These are phyloP conservation scores for Trachelus tabidus DNA, from an alignment of 2,888 invertebrate species.

Conservation along the genomic window DNA sequence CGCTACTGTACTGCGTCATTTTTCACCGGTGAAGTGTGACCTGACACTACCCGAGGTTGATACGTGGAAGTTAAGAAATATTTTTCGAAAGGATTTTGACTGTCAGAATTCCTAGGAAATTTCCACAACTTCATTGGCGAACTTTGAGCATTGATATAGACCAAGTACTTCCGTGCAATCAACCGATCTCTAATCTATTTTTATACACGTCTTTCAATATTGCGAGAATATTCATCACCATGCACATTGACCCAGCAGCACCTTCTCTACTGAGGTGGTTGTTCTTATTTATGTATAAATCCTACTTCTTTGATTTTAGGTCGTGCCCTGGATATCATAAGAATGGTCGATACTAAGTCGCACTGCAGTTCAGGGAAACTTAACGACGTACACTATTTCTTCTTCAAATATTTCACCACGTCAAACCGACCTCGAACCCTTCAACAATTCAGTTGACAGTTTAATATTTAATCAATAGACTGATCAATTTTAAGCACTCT, in stretches of 20 bases:
- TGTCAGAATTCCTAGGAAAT: not conserved
- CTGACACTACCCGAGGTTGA: not conserved
- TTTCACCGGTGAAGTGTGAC: conserved; percentile 3
- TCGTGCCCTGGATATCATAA: not conserved
- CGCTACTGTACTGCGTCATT: conserved; percentile 57
- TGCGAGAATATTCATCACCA: not conserved
- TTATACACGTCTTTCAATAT: not conserved
- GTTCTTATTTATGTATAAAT: not conserved
- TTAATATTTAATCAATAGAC: not conserved
- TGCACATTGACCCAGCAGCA: not conserved
- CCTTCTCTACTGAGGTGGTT: not conserved
- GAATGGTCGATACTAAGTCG: not conserved
- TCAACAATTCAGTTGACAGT: not conserved
- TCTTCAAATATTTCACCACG: not conserved
- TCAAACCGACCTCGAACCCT: not conserved
- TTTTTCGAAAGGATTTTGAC: not conserved
- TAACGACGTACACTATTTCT: not conserved
- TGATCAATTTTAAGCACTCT: not conserved
- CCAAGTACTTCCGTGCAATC: not conserved
- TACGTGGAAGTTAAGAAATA: not conserved
- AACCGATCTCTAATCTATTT: not conserved
- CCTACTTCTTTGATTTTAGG: not conserved
- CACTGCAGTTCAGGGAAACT: not conserved
- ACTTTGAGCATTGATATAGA: not conserved
- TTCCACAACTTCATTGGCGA: not conserved